Base-by-base conservation (phyloP, 1,140 invertebrate genomes). In the Drosophila sucinea region DNA sequence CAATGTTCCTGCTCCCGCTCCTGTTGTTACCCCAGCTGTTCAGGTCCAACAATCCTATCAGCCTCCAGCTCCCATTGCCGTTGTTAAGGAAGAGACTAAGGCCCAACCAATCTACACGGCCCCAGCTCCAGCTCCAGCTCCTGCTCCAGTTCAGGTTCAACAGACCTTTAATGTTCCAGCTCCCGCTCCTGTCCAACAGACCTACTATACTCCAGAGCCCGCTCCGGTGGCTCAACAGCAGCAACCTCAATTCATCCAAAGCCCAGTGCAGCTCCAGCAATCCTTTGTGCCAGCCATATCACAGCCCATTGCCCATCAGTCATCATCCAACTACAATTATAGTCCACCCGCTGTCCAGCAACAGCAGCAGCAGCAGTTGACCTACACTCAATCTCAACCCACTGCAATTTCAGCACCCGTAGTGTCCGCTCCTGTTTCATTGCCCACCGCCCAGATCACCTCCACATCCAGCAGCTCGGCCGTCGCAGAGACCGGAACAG, bases 251-350 rank as follows among this genome's bases (percentile, higher is more conserved):
- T 58, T 51, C 17, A 29, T 40, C 25, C 35, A 33, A 23, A 44
- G 25, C 1, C 81, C 69, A 4, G 27, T 77, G 3, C 70, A 74
- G n/a, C 35, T 79, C 41, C 80, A 79, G 63, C 81, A 83, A 44
- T 83, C 76, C 1, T 83, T 76, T 58, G 80, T 83, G 56, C 67
- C 71, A 68, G 6, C 58, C 69, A 1, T 75, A 79, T 11, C 74
- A 47, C 27, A 62, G 38, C 54, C 17, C 79, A 81, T 35, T 74
- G 70, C 56, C 30, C 71, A 0, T 71, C 73, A 38, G 6, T 10
- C 30, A 44, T 57, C 30, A 6, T 63, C 66, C 38, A 51, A 7
- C 29, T 68, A 65, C 40, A 76, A 60, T 60, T 73, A 68, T 35
- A 41, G 63, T 11, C 64, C 64, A 4, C 17, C 63, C 6, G 30